Conservation (phyloP, 2,797 vertebrate species). For the Hafferia zeledoni region DNA sequence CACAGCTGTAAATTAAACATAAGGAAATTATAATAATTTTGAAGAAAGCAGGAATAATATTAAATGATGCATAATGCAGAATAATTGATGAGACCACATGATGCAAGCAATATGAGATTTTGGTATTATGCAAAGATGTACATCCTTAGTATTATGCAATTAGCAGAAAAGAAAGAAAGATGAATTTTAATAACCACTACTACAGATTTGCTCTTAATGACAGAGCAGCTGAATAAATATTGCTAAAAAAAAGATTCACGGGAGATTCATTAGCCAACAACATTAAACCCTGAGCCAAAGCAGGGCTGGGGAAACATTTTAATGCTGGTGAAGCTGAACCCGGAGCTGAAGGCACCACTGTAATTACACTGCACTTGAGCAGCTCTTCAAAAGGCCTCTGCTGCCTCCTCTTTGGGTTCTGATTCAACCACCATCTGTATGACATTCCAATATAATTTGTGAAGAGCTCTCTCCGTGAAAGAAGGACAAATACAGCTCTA, state of each 20-base stretch:
- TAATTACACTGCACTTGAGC: not conserved
- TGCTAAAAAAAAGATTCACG: constrained; percentile 4
- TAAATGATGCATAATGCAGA: constrained; percentile 44
- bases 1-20: constrained; percentile 87
- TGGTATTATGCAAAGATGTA: constrained; percentile 49
- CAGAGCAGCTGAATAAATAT: constrained; percentile 32
- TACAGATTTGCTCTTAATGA: not conserved
- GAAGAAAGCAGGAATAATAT: constrained; percentile 41
- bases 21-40: constrained; percentile 36
- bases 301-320: not conserved
- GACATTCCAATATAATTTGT: not conserved
- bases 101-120: constrained; percentile 45
- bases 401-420: not conserved
- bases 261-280: constrained; percentile 18
- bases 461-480: not conserved
- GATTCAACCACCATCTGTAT: not conserved
- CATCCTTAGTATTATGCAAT: constrained; percentile 55
- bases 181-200: constrained; percentile 51
- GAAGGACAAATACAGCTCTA: not conserved
- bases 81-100: constrained; percentile 73
- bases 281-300: not conserved
- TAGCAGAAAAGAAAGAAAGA: constrained; percentile 44
- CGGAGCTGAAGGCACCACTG: not conserved
- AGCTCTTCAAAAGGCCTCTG: not conserved
- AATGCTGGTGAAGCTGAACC: not conserved